Conservation (phyloP, 2,888 invertebrate genomes). For the Rhagonycha fulva region DNA sequence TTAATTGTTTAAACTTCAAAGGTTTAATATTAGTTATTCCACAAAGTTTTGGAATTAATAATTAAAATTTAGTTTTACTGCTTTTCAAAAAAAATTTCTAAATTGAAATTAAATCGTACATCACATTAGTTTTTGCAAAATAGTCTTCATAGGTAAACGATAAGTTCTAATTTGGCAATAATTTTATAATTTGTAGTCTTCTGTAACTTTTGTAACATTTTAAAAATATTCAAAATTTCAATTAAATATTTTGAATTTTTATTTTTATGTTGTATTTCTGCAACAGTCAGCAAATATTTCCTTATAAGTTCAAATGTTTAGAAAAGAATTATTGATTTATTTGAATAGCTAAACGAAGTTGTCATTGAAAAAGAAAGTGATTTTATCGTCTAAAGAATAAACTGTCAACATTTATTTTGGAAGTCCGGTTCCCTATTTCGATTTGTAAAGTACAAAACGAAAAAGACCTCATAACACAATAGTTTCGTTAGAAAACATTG, state of each 20-base stretch:
- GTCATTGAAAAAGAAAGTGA: constrained; percentile 14
- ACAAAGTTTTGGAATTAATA: no score
- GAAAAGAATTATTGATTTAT: constrained; percentile 28
- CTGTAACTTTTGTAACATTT: background rate
- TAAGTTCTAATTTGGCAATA: background rate
- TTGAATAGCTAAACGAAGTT: constrained; percentile 26
- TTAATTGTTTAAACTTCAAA: no score
- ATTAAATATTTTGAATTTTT: background rate
- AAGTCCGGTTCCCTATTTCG: constrained; percentile 7
- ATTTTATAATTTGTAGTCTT: background rate
- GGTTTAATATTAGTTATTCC: no score
- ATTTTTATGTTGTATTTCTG: constrained; percentile 9
- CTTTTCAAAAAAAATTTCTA: no score
- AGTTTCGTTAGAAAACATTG: constrained; percentile 6
- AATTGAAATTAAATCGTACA: background rate
- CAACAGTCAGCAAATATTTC: constrained; percentile 25
- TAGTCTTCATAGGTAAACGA: background rate
- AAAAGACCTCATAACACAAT: constrained; percentile 4
- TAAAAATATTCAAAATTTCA: background rate
- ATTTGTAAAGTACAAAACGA: constrained; percentile 12
- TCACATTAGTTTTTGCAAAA: background rate
- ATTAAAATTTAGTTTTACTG: no score
- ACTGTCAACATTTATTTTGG: constrained; percentile 12
- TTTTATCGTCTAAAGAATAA: constrained; percentile 7
- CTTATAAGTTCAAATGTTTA: constrained; percentile 21